Evolutionary conservation across 1,140 invertebrate species (phyloP).

Genomic region (Alviniconcha marisindica): DNA sequence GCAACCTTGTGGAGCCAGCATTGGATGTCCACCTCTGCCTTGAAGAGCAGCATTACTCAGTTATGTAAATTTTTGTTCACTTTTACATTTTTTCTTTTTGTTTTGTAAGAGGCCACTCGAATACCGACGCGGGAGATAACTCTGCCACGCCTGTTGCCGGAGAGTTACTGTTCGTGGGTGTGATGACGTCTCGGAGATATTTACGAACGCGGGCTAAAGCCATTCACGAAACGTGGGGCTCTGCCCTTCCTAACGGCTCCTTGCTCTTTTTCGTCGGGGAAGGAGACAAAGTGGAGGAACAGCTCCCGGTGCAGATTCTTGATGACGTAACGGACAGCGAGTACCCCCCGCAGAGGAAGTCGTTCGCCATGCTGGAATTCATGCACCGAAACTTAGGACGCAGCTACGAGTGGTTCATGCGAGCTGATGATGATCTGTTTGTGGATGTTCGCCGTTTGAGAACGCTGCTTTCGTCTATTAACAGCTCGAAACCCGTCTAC

Average conservation of each 20-base stretch:
- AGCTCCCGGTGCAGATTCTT: constrained; percentile 85
- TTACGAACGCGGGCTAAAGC: constrained; percentile 88
- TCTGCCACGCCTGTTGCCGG: too few species aligned
- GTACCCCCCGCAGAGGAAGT: constrained; percentile 98
- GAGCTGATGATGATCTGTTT: constrained; percentile 97
- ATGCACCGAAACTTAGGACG: constrained; percentile 95
- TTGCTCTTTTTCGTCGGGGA: constrained; percentile 87
- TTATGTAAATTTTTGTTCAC: too few species aligned
- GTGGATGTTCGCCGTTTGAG: constrained; percentile 90
- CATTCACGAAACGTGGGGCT: constrained; percentile 93
- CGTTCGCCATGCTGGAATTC: constrained; percentile 97
- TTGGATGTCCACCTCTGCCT: too few species aligned
- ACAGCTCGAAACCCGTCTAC: constrained; percentile 90
- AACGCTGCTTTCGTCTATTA: constrained; percentile 88
- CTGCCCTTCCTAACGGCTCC: constrained; percentile 87
- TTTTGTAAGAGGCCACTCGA: too few species aligned
- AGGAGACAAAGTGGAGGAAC: constrained; percentile 52
- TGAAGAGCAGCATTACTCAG: too few species aligned
- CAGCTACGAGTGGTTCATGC: constrained; percentile 95
- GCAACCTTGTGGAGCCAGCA: too few species aligned
- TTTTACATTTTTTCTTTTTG: too few species aligned
- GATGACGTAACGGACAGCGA: constrained; percentile 88
- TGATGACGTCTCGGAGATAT: constrained; percentile 95
- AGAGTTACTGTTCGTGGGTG: constrained; percentile 83
- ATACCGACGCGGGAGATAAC: too few species aligned